These are phyloP conservation scores for Ephestia elutella DNA, from an alignment of 1,140 invertebrate species.

Conservation along the genomic window DNA sequence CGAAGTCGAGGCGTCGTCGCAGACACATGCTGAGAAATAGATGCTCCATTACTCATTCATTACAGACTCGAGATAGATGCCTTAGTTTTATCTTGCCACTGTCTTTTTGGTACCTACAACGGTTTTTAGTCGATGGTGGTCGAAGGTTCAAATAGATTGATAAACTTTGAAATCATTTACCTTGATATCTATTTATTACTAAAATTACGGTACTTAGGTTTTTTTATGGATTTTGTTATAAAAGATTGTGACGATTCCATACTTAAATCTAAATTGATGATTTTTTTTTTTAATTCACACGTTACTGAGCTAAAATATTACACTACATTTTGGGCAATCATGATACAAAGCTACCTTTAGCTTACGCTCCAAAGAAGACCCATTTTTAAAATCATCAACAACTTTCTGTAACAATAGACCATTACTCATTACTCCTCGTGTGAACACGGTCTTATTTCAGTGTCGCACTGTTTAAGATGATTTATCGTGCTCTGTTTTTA, in stretches of 20 bases:
- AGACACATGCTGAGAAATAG: constrained; percentile 43
- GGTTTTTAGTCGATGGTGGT: no score
- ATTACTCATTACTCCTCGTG: constrained; percentile 55
- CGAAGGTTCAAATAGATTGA: no score
- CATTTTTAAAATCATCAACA: not conserved
- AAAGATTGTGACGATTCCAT: no score
- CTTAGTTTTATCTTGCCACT: not conserved
- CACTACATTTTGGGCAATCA: not conserved
- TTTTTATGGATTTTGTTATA: no score
- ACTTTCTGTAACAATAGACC: constrained; percentile 16
- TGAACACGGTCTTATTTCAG: constrained; percentile 37
- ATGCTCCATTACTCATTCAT: constrained; percentile 17
- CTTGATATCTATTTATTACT: no score
- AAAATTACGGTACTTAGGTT: no score
- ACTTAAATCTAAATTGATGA: no score
- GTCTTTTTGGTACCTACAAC: no score
- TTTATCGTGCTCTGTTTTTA: constrained; percentile 28
- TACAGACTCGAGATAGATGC: not conserved
- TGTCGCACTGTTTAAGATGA: constrained; percentile 33
- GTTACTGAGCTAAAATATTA: no score
- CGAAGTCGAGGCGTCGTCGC: constrained; percentile 25
- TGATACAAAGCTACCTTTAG: not conserved
- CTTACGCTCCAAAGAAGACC: not conserved
- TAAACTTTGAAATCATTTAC: no score
- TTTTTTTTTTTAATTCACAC: no score